Percentiles rank a stretch among this genome's conserved stretches.
Evolutionary conservation across 2,113 vertebrate genomes (phyloP).

Genomic region (Spea bombifrons): DNA sequence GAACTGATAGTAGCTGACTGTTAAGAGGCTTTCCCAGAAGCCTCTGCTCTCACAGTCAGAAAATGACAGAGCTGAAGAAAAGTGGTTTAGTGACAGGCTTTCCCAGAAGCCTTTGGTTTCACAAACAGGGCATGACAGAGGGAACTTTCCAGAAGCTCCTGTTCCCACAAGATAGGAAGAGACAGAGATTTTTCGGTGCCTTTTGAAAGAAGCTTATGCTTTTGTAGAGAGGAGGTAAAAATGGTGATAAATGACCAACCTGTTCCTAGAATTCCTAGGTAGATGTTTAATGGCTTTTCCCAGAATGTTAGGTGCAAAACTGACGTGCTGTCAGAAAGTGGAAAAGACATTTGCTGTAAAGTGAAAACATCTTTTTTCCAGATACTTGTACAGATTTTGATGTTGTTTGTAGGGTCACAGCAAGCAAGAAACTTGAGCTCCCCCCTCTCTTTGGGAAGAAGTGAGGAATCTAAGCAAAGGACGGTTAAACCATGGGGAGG

Average conservation of each 20-base stretch:
- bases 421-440: slow-evolving; percentile 12
- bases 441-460: slow-evolving; percentile 28
- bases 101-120: slow-evolving; percentile 42
- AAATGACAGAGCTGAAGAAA: neutral
- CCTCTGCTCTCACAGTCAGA: slow-evolving; percentile 31
- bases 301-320: neutral
- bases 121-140: slow-evolving; percentile 25
- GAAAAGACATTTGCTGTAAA: slow-evolving; percentile 24
- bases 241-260: neutral
- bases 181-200: slow-evolving; percentile 4
- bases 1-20: slow-evolving; percentile 23
- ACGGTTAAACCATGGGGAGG: slow-evolving; percentile 8
- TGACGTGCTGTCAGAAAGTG: slow-evolving; percentile 7
- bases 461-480: slow-evolving; percentile 26
- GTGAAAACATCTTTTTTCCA: slow-evolving; percentile 14
- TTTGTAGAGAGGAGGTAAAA: neutral
- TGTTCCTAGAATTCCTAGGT: slow-evolving; percentile 4
- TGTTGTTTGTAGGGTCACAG: slow-evolving; percentile 5
- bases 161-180: slow-evolving; percentile 23
- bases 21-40: slow-evolving; percentile 42
- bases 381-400: neutral
- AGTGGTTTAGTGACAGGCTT: slow-evolving; percentile 39
- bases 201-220: slow-evolving; percentile 15
- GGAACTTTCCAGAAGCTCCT: slow-evolving; percentile 46
- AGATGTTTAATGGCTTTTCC: slow-evolving; percentile 25